Percentiles rank a stretch among this genome's conserved stretches.
Conservation (phyloP, 2,113 vertebrate genomes). For the Delphinus delphis region DNA sequence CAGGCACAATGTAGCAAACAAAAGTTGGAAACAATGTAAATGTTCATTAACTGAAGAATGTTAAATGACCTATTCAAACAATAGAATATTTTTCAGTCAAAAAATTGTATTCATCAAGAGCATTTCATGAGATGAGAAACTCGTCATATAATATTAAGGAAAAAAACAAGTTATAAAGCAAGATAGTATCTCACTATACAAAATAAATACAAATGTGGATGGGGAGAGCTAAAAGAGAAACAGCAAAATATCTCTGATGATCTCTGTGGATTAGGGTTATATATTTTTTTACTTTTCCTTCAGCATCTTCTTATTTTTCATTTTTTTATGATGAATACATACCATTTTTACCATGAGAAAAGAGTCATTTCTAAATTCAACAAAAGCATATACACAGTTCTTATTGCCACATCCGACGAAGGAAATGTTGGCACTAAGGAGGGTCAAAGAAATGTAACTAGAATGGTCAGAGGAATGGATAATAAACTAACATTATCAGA, state of each 20-base stretch:
- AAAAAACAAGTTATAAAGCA: not conserved
- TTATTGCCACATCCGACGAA: not conserved
- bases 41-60: not conserved
- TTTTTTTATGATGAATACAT: not conserved
- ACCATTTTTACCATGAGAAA: slow-evolving; percentile 30
- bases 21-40: not conserved
- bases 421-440: not conserved
- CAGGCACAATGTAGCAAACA: not conserved
- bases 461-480: not conserved
- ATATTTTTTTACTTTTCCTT: slow-evolving; percentile 3
- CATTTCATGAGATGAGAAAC: not conserved
- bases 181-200: not conserved
- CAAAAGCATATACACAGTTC: not conserved
- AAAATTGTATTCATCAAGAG: not conserved
- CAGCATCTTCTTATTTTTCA: not conserved
- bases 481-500: not conserved
- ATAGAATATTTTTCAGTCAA: not conserved
- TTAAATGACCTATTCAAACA: slow-evolving; percentile 2
- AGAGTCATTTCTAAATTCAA: not conserved
- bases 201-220: not conserved
- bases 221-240: not conserved
- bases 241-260: not conserved
- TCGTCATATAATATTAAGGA: not conserved
- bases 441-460: not conserved
- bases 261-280: not conserved